phyloP scores from a whole-genome alignment of 2,888 invertebrate genomes.

The Tipula unca region DNA sequence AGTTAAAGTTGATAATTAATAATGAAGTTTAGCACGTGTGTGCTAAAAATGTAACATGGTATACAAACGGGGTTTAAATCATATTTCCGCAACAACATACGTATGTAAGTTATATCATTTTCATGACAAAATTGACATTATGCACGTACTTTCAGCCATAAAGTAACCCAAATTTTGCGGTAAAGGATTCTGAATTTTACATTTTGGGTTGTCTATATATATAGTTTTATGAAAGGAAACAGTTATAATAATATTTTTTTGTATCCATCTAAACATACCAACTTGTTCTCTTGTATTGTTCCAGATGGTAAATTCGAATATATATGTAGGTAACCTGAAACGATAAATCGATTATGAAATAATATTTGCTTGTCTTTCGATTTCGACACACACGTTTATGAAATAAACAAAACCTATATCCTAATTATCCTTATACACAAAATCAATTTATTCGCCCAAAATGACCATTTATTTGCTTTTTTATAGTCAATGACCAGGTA shows the following conservation, averaged over 20 bases:
- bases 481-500: not conserved
- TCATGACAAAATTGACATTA: too few relatives aligned
- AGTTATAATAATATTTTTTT: too few relatives aligned
- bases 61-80: too few relatives aligned
- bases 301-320: not conserved
- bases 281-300: not conserved
- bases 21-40: not conserved
- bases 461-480: not conserved
- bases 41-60: too few relatives aligned
- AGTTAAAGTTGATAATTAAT: not conserved
- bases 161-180: not conserved
- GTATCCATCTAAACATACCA: not conserved
- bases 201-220: too few relatives aligned
- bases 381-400: not conserved
- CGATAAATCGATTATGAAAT: not conserved
- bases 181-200: not conserved
- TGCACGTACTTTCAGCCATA: too few relatives aligned
- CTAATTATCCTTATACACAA: not conserved
- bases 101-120: too few relatives aligned
- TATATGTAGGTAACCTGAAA: not conserved
- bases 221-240: too few relatives aligned
- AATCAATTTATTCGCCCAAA: not conserved
- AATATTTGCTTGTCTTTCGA: not conserved
- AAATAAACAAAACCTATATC: conserved; percentile 8
- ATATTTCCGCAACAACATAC: too few relatives aligned